Evolutionary conservation across 2,888 invertebrate species (phyloP), one percentile per base, ranked within the genome.

Genomic region (Agrochola macilenta): DNA sequence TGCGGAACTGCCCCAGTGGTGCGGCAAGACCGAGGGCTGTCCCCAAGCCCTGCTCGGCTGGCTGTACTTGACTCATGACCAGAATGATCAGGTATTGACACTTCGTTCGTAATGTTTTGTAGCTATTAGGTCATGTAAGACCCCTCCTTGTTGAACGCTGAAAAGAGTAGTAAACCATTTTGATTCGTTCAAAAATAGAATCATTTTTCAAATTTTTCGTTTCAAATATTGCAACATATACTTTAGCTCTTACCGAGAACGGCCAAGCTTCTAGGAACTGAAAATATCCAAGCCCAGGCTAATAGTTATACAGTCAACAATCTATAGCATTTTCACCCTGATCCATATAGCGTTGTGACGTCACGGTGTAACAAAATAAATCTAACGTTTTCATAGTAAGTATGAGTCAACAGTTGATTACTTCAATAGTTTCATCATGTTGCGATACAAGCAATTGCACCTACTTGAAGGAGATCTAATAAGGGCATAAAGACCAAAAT

Each of bases 1-100:
- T 76, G 96, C 96, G 58, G 96, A 96, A 70, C 90, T 94, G 90
- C 96, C 96, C 70, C 96, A 95, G 87, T 96, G 96, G 96, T 95
- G 95, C 87, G 95, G 96, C 52, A 95, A 95, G 85, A 89, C 94
- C 2, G 96, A 96, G 76, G 88, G 89, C 78, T 95, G 94, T 84
- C 93, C 94, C 5, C 96, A 95, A 85, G 95, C 96, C 12, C 91
- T 96, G 68, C 94, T 96, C 54, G 95, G 96, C 57, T 96, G 96
- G 96, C 93, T 96, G 66, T 96, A 95, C 87, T 89, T 96, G 83
- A 93, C 94, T 23, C 94, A 93, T 76, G 96, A 96, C 74, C 96
- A 96, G 79, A 96, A 96, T 89, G 96, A 96, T 82, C 96, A 96
- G 96, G 96, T 96, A 93, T 73, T 81, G 49, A 71, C 17, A 52